Evolutionary conservation across 2,888 invertebrate genomes (phyloP).

Genomic region (Heliconius sara): DNA sequence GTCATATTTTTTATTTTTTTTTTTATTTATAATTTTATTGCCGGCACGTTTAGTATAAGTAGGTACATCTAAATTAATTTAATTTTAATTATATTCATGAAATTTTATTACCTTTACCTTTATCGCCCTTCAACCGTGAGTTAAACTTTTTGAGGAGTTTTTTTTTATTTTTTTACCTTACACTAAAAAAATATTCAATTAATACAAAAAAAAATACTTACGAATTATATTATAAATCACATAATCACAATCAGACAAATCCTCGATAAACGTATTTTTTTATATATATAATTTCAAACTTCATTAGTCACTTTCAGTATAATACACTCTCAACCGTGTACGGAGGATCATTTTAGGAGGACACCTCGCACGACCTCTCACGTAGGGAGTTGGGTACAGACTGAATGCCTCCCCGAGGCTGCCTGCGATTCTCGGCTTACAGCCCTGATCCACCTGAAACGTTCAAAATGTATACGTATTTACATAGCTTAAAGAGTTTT

Average conservation of each 20-base stretch:
- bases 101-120: no score
- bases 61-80: not conserved
- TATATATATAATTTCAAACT: constrained; percentile 51
- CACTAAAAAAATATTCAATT: not conserved
- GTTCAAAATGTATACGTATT: constrained; percentile 41
- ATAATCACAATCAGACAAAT: constrained; percentile 66
- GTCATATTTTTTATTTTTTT: no score
- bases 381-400: constrained; percentile 59
- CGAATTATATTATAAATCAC: constrained; percentile 68
- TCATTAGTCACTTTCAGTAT: constrained; percentile 67
- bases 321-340: constrained; percentile 57
- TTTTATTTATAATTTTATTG: no score
- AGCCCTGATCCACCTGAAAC: constrained; percentile 51
- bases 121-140: no score
- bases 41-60: no score
- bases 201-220: constrained; percentile 54
- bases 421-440: constrained; percentile 52
- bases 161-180: not conserved
- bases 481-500: constrained; percentile 41
- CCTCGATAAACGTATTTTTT: constrained; percentile 54
- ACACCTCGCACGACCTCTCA: constrained; percentile 56
- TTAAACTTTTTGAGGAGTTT: no score
- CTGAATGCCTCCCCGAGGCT: constrained; percentile 59
- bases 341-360: constrained; percentile 67
- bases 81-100: not conserved